phyloP scores from a whole-genome alignment of 2,888 invertebrate genomes.

The Phlogophora meticulosa region DNA sequence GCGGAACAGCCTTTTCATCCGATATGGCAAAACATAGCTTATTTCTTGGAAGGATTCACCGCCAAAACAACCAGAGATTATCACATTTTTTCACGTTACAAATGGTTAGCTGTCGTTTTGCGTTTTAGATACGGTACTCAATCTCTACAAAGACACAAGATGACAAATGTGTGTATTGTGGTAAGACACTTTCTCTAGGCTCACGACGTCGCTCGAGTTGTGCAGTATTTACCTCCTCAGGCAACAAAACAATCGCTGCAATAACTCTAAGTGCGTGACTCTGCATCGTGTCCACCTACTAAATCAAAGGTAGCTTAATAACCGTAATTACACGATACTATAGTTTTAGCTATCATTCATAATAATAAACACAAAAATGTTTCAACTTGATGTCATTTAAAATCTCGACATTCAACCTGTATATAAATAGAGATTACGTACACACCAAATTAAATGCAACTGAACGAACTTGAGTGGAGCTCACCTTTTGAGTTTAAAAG shows the following conservation, averaged over 20 bases:
- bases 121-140: slow-evolving; percentile 30
- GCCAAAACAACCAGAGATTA: slow-evolving; percentile 11
- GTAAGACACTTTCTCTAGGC: slow-evolving; percentile 79
- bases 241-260: slow-evolving; percentile 77
- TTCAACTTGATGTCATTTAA: slow-evolving; percentile 58
- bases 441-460: slow-evolving; percentile 51
- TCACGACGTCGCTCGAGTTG: slow-evolving; percentile 65
- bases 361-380: slow-evolving; percentile 36
- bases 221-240: slow-evolving; percentile 72
- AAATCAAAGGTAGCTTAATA: slow-evolving; percentile 23
- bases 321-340: not conserved
- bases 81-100: slow-evolving; percentile 9
- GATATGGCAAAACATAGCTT: slow-evolving; percentile 74
- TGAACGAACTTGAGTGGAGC: slow-evolving; percentile 61
- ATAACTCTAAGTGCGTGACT: slow-evolving; percentile 51
- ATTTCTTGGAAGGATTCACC: slow-evolving; percentile 57
- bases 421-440: slow-evolving; percentile 75
- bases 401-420: slow-evolving; percentile 65
- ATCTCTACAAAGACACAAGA: slow-evolving; percentile 42
- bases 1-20: slow-evolving; percentile 84
- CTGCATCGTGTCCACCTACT: slow-evolving; percentile 30
- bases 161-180: slow-evolving; percentile 65
- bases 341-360: slow-evolving; percentile 14
- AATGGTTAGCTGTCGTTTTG: slow-evolving; percentile 12
- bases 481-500: slow-evolving; percentile 75